A percentile compares a stretch with the other conserved stretches of the same genome.
Conservation (phyloP, 1,140 invertebrate species). For the Pseudoatta argentina region DNA sequence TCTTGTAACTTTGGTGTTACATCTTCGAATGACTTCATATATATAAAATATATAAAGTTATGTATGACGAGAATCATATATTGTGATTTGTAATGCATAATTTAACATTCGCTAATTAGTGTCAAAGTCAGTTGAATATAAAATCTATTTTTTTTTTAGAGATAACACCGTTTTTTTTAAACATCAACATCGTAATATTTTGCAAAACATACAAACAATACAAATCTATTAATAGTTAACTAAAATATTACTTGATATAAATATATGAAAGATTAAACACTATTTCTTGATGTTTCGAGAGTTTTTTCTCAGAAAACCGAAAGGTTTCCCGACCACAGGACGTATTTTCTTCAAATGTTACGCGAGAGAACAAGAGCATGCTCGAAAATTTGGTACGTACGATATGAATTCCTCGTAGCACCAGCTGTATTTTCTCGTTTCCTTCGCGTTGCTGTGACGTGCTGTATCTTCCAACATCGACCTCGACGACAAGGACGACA, state of each 20-base stretch:
- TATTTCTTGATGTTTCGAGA: background rate
- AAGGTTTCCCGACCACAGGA: background rate
- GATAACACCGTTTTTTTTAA: background rate
- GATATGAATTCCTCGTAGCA: slow-evolving; percentile 39
- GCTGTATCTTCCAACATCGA: slow-evolving; percentile 57
- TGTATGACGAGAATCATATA: background rate
- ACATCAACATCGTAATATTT: background rate
- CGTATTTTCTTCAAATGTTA: slow-evolving; percentile 23
- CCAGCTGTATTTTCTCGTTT: slow-evolving; percentile 49
- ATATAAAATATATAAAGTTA: background rate
- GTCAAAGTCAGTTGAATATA: background rate
- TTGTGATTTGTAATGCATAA: background rate
- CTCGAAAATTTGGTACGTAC: slow-evolving; percentile 29
- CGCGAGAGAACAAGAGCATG: background rate
- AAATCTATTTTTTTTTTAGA: background rate
- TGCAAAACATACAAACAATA: background rate
- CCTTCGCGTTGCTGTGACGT: slow-evolving; percentile 13
- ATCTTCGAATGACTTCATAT: background rate
- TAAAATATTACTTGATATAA: background rate
- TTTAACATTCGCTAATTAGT: background rate
- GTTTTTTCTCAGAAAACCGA: background rate
- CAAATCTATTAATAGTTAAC: background rate
- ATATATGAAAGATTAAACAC: background rate
- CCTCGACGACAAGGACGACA: slow-evolving; percentile 59
- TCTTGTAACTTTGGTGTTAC: background rate